Evolutionary conservation across 2,888 invertebrate species (phyloP).

Genomic region (Trichopria drosophilae): DNA sequence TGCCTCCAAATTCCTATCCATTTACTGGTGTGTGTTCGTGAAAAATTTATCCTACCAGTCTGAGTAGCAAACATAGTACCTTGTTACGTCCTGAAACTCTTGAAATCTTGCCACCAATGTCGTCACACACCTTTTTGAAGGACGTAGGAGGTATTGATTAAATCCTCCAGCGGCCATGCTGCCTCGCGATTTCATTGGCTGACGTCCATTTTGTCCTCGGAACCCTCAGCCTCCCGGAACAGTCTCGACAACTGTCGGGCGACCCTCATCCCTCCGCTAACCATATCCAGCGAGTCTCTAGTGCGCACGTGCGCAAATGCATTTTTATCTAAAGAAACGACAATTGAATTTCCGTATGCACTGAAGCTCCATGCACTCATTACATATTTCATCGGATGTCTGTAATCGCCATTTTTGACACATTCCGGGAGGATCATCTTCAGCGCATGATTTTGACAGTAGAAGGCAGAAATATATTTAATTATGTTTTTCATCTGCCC

Average conservation of each 20-base stretch:
- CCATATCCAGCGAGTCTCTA: too few species aligned
- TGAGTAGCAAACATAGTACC: too few species aligned
- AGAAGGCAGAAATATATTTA: too few species aligned
- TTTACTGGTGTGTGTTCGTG: too few species aligned
- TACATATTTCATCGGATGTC: constrained; percentile 36
- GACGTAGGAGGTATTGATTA: constrained; percentile 55
- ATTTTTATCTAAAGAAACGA: constrained; percentile 41
- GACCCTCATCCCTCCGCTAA: constrained; percentile 36
- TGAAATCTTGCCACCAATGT: not conserved
- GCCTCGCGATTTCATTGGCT: constrained; percentile 50
- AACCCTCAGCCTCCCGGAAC: constrained; percentile 32
- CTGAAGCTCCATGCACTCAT: constrained; percentile 37
- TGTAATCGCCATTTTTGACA: too few species aligned
- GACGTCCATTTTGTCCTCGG: constrained; percentile 56
- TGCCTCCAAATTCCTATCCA: too few species aligned
- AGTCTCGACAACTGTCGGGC: constrained; percentile 36
- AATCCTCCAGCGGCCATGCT: constrained; percentile 58
- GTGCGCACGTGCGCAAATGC: constrained; percentile 48
- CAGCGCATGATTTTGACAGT: too few species aligned
- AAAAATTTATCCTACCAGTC: too few species aligned
- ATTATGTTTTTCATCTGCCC: too few species aligned
- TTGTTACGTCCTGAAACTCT: too few species aligned
- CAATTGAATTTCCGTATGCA: constrained; percentile 42
- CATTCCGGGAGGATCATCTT: too few species aligned
- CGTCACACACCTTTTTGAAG: constrained; percentile 44